Conservation (phyloP, 2,113 vertebrate genomes). For the Oryzias curvinotus region DNA sequence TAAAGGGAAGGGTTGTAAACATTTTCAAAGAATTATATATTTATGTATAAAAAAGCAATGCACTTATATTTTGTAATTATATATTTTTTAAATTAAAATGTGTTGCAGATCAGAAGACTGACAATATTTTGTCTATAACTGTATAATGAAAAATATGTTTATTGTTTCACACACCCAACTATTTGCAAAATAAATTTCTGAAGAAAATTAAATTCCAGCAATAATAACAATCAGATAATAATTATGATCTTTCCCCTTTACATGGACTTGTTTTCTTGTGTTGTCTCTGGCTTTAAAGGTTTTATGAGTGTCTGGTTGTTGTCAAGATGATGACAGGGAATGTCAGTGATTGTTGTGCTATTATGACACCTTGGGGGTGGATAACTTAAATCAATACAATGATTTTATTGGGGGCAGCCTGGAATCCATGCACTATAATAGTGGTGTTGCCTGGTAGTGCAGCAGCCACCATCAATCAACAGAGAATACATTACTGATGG, state of each 20-base stretch:
- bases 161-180: no score
- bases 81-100: no score
- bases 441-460: conserved; percentile 75
- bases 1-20: no score
- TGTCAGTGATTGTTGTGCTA: conserved; percentile 49
- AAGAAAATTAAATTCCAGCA: neutral
- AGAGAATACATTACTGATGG: conserved; percentile 74
- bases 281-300: conserved; percentile 3
- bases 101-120: no score
- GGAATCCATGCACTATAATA: conserved; percentile 77
- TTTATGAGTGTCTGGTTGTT: conserved; percentile 3
- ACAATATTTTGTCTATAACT: no score
- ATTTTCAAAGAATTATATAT: no score
- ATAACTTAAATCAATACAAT: conserved; percentile 74
- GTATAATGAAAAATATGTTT: no score
- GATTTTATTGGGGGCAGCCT: conserved; percentile 78
- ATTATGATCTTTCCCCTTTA: neutral
- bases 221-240: neutral
- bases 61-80: no score
- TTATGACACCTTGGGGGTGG: conserved; percentile 56
- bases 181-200: no score
- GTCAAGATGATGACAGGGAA: conserved; percentile 46
- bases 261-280: no score
- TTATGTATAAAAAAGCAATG: neutral
- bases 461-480: conserved; percentile 77